Conservation (phyloP, 2,888 invertebrate species). For the Pardosa pseudoannulata region DNA sequence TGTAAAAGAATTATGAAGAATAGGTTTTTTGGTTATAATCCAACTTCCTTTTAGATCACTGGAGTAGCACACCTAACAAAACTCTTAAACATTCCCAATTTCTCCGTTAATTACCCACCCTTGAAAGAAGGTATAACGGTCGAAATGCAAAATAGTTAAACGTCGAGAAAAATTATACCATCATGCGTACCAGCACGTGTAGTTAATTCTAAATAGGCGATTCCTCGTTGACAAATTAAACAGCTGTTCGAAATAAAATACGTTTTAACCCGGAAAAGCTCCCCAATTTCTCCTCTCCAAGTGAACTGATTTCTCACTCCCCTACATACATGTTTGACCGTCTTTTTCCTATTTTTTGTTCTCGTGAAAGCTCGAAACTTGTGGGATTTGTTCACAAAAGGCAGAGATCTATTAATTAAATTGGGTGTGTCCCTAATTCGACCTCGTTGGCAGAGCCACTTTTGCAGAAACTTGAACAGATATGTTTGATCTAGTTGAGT, state of each 20-base stretch:
- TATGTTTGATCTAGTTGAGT: not conserved
- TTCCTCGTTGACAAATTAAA: not conserved
- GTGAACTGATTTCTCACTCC: not conserved
- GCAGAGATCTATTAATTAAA: not conserved
- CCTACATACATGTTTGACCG: not conserved
- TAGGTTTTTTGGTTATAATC: too few relatives aligned
- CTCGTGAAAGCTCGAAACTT: not conserved
- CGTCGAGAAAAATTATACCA: too few relatives aligned
- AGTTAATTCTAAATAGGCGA: not conserved
- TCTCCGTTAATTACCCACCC: too few relatives aligned
- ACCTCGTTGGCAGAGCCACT: not conserved
- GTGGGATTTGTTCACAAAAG: not conserved
- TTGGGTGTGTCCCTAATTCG: not conserved
- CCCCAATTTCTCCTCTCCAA: not conserved
- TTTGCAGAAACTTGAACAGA: not conserved
- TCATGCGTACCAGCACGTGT: too few relatives aligned
- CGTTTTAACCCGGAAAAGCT: slow-evolving; percentile 7
- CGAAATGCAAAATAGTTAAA: too few relatives aligned
- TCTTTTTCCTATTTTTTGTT: not conserved
- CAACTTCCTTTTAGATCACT: too few relatives aligned
- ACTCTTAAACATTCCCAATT: too few relatives aligned
- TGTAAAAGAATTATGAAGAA: too few relatives aligned
- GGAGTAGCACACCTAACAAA: too few relatives aligned
- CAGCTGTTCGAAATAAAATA: not conserved
- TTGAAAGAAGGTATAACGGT: too few relatives aligned